phyloP scores from a whole-genome alignment of 2,888 invertebrate species.

The Therioaphis trifolii region DNA sequence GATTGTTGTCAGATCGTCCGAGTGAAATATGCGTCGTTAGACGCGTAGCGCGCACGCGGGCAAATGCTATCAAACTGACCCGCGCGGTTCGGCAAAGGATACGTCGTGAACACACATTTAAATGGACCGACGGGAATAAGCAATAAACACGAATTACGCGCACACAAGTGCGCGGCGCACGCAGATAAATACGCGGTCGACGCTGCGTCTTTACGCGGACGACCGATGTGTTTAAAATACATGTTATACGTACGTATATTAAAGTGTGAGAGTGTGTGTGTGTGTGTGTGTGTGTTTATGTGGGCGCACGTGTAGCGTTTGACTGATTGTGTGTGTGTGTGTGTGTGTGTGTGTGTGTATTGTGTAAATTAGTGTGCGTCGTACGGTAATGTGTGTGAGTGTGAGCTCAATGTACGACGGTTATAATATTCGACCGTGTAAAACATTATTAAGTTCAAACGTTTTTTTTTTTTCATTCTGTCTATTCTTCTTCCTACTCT shows the following conservation, averaged over 20 bases:
- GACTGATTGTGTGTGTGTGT: too few relatives aligned
- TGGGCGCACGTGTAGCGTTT: background rate
- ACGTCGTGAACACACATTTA: constrained; percentile 48
- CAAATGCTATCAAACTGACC: constrained; percentile 60
- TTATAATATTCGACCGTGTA: background rate
- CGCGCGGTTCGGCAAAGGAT: constrained; percentile 57
- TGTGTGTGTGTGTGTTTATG: background rate
- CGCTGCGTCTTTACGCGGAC: background rate
- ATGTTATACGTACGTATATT: background rate
- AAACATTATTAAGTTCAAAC: background rate
- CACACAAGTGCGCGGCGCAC: background rate
- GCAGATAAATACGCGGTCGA: background rate
- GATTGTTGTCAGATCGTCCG: background rate
- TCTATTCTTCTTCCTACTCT: background rate
- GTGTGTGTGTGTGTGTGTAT: background rate
- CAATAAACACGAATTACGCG: constrained; percentile 45
- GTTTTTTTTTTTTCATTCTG: background rate
- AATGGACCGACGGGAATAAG: constrained; percentile 48
- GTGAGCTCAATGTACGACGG: background rate
- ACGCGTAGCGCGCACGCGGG: constrained; percentile 31
- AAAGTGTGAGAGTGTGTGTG: background rate
- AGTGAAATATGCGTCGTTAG: constrained; percentile 2
- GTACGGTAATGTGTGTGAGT: too few relatives aligned
- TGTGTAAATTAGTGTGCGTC: background rate
- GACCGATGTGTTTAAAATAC: background rate